Evolutionary conservation across 2,888 invertebrate genomes (phyloP).

Genomic region (Drosophila basisetae): DNA sequence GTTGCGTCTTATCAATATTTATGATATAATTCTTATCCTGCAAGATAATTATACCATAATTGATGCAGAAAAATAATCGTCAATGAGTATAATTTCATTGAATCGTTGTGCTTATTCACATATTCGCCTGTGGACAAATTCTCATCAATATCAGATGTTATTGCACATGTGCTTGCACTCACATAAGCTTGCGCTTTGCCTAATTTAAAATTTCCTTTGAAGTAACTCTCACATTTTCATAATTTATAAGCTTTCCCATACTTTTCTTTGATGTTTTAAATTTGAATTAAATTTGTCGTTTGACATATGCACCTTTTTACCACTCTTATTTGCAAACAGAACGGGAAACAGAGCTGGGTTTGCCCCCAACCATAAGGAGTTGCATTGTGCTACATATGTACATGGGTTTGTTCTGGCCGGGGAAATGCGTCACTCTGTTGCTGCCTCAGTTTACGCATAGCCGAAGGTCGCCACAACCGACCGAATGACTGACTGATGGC

Average conservation of each 20-base stretch:
- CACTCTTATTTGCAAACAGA: neutral
- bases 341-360: neutral
- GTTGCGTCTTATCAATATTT: neutral
- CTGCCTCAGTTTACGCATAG: slow-evolving; percentile 29
- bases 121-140: neutral
- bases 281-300: slow-evolving; percentile 43
- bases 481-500: slow-evolving; percentile 33
- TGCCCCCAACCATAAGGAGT: slow-evolving; percentile 1
- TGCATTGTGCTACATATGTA: slow-evolving; percentile 3
- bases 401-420: slow-evolving; percentile 5
- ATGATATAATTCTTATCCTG: neutral
- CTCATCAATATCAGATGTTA: neutral
- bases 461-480: slow-evolving; percentile 21
- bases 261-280: slow-evolving; percentile 31
- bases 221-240: slow-evolving; percentile 45
- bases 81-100: neutral
- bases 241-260: slow-evolving; percentile 56
- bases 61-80: neutral
- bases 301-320: slow-evolving; percentile 37
- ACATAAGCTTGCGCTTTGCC: slow-evolving; percentile 6
- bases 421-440: slow-evolving; percentile 36
- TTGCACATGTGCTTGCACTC: neutral
- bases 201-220: slow-evolving; percentile 66
- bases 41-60: neutral
- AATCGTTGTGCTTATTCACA: neutral